phyloP scores from a whole-genome alignment of 2,113 vertebrate species.

The Zapornia atra region DNA sequence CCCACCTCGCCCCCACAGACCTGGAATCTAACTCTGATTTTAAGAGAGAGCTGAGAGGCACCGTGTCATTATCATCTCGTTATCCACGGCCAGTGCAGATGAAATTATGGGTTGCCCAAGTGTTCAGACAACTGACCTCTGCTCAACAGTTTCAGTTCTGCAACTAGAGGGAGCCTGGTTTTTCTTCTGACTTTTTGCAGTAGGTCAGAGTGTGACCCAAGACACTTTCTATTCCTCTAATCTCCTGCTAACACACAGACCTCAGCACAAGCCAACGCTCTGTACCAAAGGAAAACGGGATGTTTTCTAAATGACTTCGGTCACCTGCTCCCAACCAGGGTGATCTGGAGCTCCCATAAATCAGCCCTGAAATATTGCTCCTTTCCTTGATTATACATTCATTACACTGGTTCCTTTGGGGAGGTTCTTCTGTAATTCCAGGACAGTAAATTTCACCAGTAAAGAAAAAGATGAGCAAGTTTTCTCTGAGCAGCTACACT shows the following conservation, averaged over 20 bases:
- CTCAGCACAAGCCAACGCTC: background rate
- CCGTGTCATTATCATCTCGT: background rate
- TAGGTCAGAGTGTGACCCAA: background rate
- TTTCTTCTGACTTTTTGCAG: slow-evolving; percentile 12
- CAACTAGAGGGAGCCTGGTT: background rate
- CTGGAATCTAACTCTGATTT: background rate
- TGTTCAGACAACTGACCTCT: background rate
- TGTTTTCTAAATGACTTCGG: background rate
- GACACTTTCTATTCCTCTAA: slow-evolving; percentile 47
- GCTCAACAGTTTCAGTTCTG: slow-evolving; percentile 34
- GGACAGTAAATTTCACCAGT: background rate
- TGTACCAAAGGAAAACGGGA: background rate
- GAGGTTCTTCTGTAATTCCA: background rate
- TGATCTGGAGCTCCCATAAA: background rate
- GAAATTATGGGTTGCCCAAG: background rate
- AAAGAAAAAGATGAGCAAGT: background rate
- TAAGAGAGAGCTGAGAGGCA: background rate
- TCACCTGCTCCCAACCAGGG: background rate
- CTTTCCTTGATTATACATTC: background rate
- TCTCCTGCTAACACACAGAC: background rate
- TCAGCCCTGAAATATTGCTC: background rate
- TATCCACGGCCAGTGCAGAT: background rate
- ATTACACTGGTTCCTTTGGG: background rate
- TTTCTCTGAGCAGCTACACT: background rate
- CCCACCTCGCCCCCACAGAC: background rate